phyloP scores from a whole-genome alignment of 2,888 invertebrate species.

The Hemicrepidius hirtus region DNA sequence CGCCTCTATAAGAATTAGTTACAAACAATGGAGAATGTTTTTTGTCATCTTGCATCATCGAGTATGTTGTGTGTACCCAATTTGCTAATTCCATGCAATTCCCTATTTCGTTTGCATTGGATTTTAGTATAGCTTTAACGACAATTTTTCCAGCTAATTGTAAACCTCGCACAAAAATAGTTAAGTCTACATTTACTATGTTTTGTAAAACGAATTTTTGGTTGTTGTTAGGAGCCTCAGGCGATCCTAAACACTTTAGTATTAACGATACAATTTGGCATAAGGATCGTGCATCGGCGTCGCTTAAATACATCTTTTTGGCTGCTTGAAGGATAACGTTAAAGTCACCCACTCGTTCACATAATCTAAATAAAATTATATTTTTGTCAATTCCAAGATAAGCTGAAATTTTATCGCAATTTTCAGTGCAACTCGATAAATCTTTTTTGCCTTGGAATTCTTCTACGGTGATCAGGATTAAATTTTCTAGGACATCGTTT shows the following conservation, averaged over 20 bases:
- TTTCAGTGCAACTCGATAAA: constrained; percentile 32
- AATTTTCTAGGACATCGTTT: constrained; percentile 52
- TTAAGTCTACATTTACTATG: constrained; percentile 22
- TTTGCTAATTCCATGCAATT: constrained; percentile 48
- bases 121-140: constrained; percentile 58
- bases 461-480: constrained; percentile 50
- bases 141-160: constrained; percentile 56
- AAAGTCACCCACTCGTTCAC: constrained; percentile 56
- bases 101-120: constrained; percentile 44
- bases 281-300: constrained; percentile 54
- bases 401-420: constrained; percentile 57
- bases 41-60: neutral
- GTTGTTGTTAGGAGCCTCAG: neutral
- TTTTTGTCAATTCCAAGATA: constrained; percentile 56
- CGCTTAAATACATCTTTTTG: constrained; percentile 54
- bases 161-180: constrained; percentile 51
- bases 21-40: neutral
- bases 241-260: constrained; percentile 56
- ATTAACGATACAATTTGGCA: constrained; percentile 59
- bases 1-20: neutral
- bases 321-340: constrained; percentile 57
- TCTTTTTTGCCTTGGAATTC: constrained; percentile 35
- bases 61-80: constrained; percentile 41
- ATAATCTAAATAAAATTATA: constrained; percentile 58
- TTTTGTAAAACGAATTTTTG: neutral